phyloP scores from a whole-genome alignment of 2,113 vertebrate species.

The Ophthalmolycus amberensis region DNA sequence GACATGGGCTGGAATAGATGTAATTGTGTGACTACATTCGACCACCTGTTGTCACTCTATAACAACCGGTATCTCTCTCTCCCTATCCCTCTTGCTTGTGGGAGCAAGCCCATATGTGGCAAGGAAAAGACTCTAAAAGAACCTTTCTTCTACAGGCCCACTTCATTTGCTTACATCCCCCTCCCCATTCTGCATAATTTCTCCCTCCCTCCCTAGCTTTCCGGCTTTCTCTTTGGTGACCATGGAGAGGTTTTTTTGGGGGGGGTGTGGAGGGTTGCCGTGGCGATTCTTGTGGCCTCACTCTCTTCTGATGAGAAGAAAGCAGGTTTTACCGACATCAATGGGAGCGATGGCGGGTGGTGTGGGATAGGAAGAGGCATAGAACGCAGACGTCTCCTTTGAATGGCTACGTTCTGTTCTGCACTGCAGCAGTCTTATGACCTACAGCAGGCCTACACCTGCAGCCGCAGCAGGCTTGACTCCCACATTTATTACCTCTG shows the following conservation, averaged over 20 bases:
- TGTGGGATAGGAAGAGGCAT: constrained; percentile 42
- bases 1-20: constrained; percentile 59
- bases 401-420: constrained; percentile 44
- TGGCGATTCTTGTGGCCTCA: constrained; percentile 65
- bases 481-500: constrained; percentile 76
- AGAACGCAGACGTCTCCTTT: constrained; percentile 60
- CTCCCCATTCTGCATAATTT: constrained; percentile 60
- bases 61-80: constrained; percentile 57
- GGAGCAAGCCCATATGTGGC: constrained; percentile 76
- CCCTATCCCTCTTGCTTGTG: constrained; percentile 55
- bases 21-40: constrained; percentile 64
- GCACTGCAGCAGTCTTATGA: constrained; percentile 54
- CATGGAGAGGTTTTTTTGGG: constrained; percentile 45
- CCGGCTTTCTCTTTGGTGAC: constrained; percentile 67
- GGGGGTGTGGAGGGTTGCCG: constrained; percentile 54
- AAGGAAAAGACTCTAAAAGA: constrained; percentile 67
- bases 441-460: constrained; percentile 71
- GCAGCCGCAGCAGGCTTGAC: constrained; percentile 74
- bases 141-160: constrained; percentile 71
- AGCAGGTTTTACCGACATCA: constrained; percentile 85
- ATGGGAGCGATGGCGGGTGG: constrained; percentile 55
- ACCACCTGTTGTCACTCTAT: constrained; percentile 72
- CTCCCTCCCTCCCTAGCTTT: constrained; percentile 60
- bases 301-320: constrained; percentile 83
- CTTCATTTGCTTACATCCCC: constrained; percentile 72